A percentile compares a stretch with the other conserved stretches of the same genome.
Conservation (phyloP, 2,888 invertebrate genomes). For the Andrena bucephala region DNA sequence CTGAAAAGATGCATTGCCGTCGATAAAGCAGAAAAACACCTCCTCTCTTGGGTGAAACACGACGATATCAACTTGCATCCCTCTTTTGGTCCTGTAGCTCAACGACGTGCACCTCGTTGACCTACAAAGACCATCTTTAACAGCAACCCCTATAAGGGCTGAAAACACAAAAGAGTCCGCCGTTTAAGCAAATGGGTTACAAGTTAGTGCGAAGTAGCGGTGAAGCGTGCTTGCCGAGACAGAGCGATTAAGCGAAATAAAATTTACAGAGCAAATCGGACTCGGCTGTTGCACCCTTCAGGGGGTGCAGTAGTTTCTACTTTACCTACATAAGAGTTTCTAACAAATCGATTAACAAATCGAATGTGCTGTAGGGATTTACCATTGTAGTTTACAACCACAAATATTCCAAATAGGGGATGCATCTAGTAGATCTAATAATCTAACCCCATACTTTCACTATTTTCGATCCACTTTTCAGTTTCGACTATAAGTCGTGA, state of each 20-base stretch:
- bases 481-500: neutral
- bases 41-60: neutral
- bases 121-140: slow-evolving; percentile 39
- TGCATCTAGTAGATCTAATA: neutral
- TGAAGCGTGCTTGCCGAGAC: neutral
- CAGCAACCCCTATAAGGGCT: neutral
- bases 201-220: neutral
- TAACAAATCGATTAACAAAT: neutral
- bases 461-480: neutral
- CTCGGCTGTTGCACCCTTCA: neutral
- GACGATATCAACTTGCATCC: neutral
- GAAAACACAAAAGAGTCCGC: neutral
- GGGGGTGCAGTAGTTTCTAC: slow-evolving; percentile 21
- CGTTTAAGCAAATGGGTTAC: neutral
- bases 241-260: neutral
- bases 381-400: neutral
- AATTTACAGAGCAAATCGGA: neutral
- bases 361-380: neutral
- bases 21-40: slow-evolving; percentile 62
- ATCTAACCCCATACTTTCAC: neutral
- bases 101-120: slow-evolving; percentile 44
- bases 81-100: slow-evolving; percentile 20
- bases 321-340: slow-evolving; percentile 41
- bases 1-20: slow-evolving; percentile 39
- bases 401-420: no score